Percentiles rank a stretch among this genome's conserved stretches.
These are phyloP conservation scores for Dryococelus australis DNA, from an alignment of 2,888 invertebrate species.

Conservation along the genomic window DNA sequence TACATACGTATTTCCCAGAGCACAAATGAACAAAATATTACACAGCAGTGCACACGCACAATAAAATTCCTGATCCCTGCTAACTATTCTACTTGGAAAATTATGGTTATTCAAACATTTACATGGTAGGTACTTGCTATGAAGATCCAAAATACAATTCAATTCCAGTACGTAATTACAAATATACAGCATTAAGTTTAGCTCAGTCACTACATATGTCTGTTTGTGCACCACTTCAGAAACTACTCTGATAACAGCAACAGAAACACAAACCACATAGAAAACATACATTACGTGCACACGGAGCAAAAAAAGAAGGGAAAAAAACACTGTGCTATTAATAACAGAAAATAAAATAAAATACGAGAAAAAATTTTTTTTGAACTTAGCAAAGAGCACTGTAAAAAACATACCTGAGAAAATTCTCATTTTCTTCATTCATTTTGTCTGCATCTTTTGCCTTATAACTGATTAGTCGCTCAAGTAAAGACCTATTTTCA, in stretches of 20 bases:
- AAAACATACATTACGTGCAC: not conserved
- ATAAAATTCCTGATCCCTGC: too few relatives aligned
- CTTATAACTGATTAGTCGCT: constrained; percentile 90
- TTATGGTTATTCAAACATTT: not conserved
- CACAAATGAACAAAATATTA: too few relatives aligned
- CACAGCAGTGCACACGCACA: too few relatives aligned
- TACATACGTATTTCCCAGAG: too few relatives aligned
- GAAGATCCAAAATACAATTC: not conserved
- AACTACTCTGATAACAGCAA: not conserved
- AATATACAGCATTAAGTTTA: not conserved
- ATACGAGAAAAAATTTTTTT: constrained; percentile 27
- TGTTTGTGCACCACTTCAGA: not conserved
- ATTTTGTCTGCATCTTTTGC: constrained; percentile 94
- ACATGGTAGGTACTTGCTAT: not conserved
- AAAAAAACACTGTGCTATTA: constrained; percentile 41
- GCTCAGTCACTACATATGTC: not conserved
- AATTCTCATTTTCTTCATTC: constrained; percentile 96
- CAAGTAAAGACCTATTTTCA: constrained; percentile 85
- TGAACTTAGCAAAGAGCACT: not conserved
- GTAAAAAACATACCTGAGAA: constrained; percentile 71
- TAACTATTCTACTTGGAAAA: too few relatives aligned
- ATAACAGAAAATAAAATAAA: constrained; percentile 40
- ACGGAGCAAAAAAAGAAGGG: constrained; percentile 28
- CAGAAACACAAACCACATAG: not conserved
- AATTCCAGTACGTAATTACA: not conserved